These are phyloP conservation scores for Tachysurus vachellii DNA, from an alignment of 2,113 vertebrate genomes.

Conservation along the genomic window DNA sequence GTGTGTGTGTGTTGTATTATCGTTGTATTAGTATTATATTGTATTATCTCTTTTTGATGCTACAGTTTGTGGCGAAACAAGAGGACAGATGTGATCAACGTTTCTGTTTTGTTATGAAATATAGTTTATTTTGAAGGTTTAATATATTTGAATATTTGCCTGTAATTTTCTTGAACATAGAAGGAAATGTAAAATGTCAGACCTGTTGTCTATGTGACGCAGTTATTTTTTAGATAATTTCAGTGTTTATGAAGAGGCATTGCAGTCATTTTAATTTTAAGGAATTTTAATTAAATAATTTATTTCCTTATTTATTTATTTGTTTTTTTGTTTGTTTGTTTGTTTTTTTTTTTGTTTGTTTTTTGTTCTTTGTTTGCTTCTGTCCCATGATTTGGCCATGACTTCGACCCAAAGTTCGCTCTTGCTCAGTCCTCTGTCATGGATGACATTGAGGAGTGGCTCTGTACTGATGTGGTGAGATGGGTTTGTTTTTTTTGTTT, in stretches of 20 bases:
- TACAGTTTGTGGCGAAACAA: neutral
- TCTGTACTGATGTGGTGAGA: slow-evolving; percentile 99
- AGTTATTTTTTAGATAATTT: slow-evolving; percentile 11
- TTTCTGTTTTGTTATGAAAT: neutral
- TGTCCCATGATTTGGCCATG: slow-evolving; percentile 72
- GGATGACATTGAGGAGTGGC: slow-evolving; percentile 99
- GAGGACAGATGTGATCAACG: neutral
- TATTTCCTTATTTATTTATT: slow-evolving; percentile 27
- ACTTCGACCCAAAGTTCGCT: slow-evolving; percentile 83
- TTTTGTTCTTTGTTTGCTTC: slow-evolving; percentile 77
- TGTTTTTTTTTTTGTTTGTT: slow-evolving; percentile 67
- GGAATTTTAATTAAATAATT: slow-evolving; percentile 17
- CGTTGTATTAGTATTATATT: neutral
- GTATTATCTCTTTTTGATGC: neutral
- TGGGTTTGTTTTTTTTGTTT: slow-evolving; percentile 69
- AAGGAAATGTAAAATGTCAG: neutral
- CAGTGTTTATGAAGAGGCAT: neutral
- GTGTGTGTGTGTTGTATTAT: slow-evolving; percentile 20
- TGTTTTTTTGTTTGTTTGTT: slow-evolving; percentile 36
- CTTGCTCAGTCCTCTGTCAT: slow-evolving; percentile 95
- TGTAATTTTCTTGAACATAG: neutral
- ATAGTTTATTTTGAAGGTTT: neutral
- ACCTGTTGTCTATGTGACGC: neutral
- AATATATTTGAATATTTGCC: neutral
- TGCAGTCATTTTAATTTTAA: slow-evolving; percentile 12